These are phyloP conservation scores for Scophthalmus maximus DNA, from an alignment of 2,113 vertebrate genomes.

Conservation along the genomic window DNA sequence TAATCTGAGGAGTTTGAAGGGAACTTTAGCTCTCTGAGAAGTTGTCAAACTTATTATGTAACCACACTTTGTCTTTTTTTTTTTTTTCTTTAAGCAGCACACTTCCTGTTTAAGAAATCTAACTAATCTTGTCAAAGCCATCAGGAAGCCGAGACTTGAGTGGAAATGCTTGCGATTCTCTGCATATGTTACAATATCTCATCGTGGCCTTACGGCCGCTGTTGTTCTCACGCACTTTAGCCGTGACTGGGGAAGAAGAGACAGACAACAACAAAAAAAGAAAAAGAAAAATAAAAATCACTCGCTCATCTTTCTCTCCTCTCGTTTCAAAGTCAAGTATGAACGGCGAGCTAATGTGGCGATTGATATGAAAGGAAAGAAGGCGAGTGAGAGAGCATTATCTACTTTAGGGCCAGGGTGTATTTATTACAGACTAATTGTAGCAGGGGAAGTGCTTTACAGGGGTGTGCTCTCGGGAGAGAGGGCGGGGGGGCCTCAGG, in stretches of 20 bases:
- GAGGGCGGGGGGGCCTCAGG: conserved; percentile 77
- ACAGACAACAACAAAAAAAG: background rate
- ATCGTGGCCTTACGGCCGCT: conserved; percentile 51
- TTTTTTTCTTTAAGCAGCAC: conserved; percentile 66
- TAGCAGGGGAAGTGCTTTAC: conserved; percentile 79
- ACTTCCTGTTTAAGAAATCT: conserved; percentile 85
- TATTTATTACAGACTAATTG: conserved; percentile 83
- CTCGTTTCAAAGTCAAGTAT: conserved; percentile 40
- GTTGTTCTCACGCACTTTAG: conserved; percentile 70
- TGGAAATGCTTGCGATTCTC: conserved; percentile 78
- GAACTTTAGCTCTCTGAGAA: conserved; percentile 64
- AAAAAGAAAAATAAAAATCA: conserved; percentile 9
- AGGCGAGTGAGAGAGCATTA: conserved; percentile 50
- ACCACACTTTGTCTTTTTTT: conserved; percentile 44
- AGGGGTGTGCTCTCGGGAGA: conserved; percentile 75
- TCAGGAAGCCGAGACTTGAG: conserved; percentile 81
- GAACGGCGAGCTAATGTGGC: background rate
- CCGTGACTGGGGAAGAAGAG: conserved; percentile 27
- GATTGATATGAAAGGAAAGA: conserved; percentile 30
- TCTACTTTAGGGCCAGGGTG: conserved; percentile 76
- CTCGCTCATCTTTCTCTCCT: conserved; percentile 19
- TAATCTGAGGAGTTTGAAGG: conserved; percentile 63
- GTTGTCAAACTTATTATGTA: conserved; percentile 73
- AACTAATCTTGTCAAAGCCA: conserved; percentile 84
- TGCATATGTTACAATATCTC: conserved; percentile 69